These are phyloP conservation scores for Poecilobothrus nobilitatus DNA, from an alignment of 2,888 invertebrate species.

Conservation along the genomic window DNA sequence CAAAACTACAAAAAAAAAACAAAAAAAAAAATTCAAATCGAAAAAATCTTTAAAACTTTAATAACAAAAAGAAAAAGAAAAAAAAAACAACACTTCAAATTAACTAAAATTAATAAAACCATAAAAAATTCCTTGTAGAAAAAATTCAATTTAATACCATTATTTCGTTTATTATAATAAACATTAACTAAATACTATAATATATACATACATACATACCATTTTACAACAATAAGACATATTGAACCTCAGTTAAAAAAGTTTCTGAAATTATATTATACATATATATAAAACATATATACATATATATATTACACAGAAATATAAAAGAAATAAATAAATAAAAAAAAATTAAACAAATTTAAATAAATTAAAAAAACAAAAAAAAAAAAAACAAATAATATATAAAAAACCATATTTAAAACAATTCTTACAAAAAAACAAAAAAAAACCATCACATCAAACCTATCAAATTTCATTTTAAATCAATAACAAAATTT, in stretches of 20 bases:
- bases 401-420: background rate
- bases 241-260: conserved; percentile 9
- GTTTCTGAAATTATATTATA: conserved; percentile 2
- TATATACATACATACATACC: too few species aligned
- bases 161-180: background rate
- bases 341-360: background rate
- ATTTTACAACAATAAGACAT: background rate
- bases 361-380: background rate
- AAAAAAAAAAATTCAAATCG: too few species aligned
- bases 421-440: background rate
- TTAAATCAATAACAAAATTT: too few species aligned
- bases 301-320: too few species aligned
- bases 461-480: background rate
- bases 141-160: background rate
- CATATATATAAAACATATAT: too few species aligned
- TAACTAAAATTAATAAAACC: background rate
- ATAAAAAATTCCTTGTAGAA: background rate
- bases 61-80: background rate
- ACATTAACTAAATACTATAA: background rate
- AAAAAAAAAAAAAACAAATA: background rate
- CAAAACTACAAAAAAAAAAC: too few species aligned
- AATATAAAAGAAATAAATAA: background rate
- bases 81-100: background rate
- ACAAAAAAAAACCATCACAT: too few species aligned
- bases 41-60: too few species aligned